Percentiles rank a stretch among this genome's conserved stretches.
These are phyloP conservation scores for Cylindroiulus punctatus DNA, from an alignment of 2,888 invertebrate species.

Conservation along the genomic window DNA sequence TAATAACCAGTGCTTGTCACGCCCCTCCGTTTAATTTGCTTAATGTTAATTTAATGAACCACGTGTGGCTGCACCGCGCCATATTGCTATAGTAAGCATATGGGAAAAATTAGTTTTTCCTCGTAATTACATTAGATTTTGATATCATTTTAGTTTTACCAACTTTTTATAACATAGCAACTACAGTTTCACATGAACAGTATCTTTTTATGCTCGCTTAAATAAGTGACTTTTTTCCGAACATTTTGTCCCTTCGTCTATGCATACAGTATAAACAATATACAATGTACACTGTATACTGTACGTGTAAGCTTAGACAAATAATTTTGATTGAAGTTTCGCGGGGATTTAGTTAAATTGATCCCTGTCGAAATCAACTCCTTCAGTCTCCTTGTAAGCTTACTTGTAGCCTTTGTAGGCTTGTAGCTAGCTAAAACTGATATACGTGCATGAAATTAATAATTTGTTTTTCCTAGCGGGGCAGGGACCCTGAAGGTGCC, in stretches of 20 bases:
- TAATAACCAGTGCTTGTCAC: not conserved
- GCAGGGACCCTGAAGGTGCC: not conserved
- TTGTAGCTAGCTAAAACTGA: not conserved
- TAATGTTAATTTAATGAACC: conserved; percentile 25
- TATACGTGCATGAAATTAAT: conserved; percentile 35
- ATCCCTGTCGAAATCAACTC: no score
- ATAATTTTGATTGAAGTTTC: not conserved
- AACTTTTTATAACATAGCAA: no score
- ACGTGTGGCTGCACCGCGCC: not conserved
- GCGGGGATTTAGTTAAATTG: no score
- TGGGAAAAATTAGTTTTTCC: not conserved
- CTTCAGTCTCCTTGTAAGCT: no score
- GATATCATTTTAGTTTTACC: not conserved
- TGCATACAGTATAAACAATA: no score
- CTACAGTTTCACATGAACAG: not conserved
- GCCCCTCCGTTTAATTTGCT: not conserved
- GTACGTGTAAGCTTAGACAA: not conserved
- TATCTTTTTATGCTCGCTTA: not conserved
- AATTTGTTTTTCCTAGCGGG: conserved; percentile 11
- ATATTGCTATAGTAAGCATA: not conserved
- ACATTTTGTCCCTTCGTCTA: not conserved
- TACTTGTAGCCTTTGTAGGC: no score
- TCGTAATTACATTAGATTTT: not conserved
- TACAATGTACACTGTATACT: no score
- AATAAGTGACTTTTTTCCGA: not conserved